These are phyloP conservation scores for Bombus sibiricus DNA, from an alignment of 1,140 invertebrate genomes.

Conservation along the genomic window DNA sequence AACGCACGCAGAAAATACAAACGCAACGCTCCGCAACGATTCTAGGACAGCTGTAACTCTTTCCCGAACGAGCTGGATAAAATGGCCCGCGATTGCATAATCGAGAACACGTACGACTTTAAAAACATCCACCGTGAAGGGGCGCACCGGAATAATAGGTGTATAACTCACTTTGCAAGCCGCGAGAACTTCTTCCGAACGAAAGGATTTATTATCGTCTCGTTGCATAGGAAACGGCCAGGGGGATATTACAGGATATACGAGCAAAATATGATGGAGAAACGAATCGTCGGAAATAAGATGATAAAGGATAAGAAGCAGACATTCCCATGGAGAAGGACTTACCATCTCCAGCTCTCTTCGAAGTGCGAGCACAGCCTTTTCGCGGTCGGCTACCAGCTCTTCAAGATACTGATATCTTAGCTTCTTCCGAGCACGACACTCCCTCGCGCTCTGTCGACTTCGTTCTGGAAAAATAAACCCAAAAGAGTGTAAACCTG, in stretches of 20 bases:
- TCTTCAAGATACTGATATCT: slow-evolving; percentile 99
- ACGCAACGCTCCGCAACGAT: background rate
- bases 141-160: slow-evolving; percentile 11
- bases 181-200: background rate
- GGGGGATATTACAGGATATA: background rate
- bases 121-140: background rate
- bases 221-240: background rate
- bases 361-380: slow-evolving; percentile 94
- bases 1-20: slow-evolving; percentile 33
- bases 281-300: background rate
- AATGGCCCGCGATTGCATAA: slow-evolving; percentile 25
- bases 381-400: slow-evolving; percentile 95
- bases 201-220: slow-evolving; percentile 21
- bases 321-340: slow-evolving; percentile 23
- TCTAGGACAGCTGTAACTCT: slow-evolving; percentile 6
- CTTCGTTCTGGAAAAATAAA: slow-evolving; percentile 90
- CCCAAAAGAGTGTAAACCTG: background rate
- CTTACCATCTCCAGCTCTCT: slow-evolving; percentile 95
- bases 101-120: slow-evolving; percentile 23
- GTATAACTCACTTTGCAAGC: slow-evolving; percentile 17
- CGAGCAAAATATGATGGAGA: background rate
- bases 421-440: slow-evolving; percentile 97
- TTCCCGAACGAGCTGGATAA: background rate
- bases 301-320: background rate
- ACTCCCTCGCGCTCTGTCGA: slow-evolving; percentile 98